Base-by-base conservation (phyloP, 1,140 invertebrate species). In the Listronotus bonariensis region DNA sequence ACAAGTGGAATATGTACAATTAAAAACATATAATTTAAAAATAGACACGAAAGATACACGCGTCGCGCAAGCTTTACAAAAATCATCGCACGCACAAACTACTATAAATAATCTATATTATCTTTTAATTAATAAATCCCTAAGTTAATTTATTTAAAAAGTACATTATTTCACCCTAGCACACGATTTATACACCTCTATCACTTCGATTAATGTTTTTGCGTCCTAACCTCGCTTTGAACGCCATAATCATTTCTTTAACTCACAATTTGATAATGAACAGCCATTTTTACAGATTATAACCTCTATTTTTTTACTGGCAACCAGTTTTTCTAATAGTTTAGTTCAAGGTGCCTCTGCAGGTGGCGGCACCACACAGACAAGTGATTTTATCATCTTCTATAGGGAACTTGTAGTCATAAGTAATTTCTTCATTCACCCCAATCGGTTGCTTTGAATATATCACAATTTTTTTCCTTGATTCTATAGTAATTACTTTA, bases 381-480 rank as follows among this genome's bases (percentile, higher is more conserved):
- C 97, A 99, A 38, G 93, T 90, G 71, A 99, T 99, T 82, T 99
- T 99, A 77, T 98, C 95, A 66, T 99, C 97, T 81, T 99, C 97
- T 48, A 98, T 85, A 6, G 97, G 97, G 82, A 99, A 99, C 82
- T 99, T 99, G 84, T 99, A 99, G 82, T 99, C 98, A 78, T 99
- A 99, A 0, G 97, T 99, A 68, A 99, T 99, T 85, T 99, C 98
- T 82, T 99, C 98, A 79, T 98, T 96, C 3, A 97, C 90, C 48
- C 92, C 92, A 79, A 99, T 99, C 32, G 92, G 92, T 78, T 98
- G 92, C 76, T 98, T 99, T 51, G 96, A 98, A 82, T 99, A 99
- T 79, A 99, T 99, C 26, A 99, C 97, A 79, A 99, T 99, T 81
- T 98, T 98, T 85, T 99, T 99, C 74, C 95, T 92, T 41, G 92